phyloP scores from a whole-genome alignment of 2,888 invertebrate species.

The Bruchidius siliquastri region DNA sequence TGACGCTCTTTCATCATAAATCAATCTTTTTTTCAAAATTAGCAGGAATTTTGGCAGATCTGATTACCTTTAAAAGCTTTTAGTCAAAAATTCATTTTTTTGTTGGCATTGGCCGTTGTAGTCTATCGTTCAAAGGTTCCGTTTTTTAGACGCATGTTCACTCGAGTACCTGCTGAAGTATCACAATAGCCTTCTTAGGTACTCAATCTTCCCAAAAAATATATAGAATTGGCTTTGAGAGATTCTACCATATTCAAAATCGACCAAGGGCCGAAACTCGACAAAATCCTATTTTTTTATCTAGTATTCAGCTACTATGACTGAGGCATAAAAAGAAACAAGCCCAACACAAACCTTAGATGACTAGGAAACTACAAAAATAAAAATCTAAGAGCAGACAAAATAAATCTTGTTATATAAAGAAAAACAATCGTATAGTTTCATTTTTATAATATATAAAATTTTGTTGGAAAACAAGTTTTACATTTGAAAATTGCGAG shows the following conservation, averaged over 20 bases:
- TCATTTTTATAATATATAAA: slow-evolving; percentile 12
- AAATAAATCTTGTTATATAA: slow-evolving; percentile 23
- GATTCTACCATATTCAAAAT: too few relatives aligned
- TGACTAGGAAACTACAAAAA: slow-evolving; percentile 34
- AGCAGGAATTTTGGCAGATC: not conserved
- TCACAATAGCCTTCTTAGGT: too few relatives aligned
- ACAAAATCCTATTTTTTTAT: too few relatives aligned
- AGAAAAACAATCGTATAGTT: slow-evolving; percentile 12
- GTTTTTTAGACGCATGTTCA: too few relatives aligned
- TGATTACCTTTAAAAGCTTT: too few relatives aligned
- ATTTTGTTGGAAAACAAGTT: slow-evolving; percentile 17
- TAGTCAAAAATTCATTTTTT: too few relatives aligned
- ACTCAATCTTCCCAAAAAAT: too few relatives aligned
- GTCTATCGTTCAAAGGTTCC: too few relatives aligned
- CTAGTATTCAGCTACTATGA: not conserved
- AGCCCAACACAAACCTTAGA: slow-evolving; percentile 20
- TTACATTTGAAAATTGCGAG: not conserved
- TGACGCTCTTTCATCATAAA: slow-evolving; percentile 9
- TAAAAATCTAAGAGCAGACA: slow-evolving; percentile 26
- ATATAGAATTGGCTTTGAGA: too few relatives aligned
- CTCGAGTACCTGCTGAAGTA: too few relatives aligned
- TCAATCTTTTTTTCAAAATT: not conserved
- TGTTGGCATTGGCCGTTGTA: too few relatives aligned
- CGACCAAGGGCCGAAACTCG: too few relatives aligned
- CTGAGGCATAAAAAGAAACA: not conserved